Evolutionary conservation across 2,113 vertebrate genomes (phyloP).

Genomic region (Equus przewalskii): DNA sequence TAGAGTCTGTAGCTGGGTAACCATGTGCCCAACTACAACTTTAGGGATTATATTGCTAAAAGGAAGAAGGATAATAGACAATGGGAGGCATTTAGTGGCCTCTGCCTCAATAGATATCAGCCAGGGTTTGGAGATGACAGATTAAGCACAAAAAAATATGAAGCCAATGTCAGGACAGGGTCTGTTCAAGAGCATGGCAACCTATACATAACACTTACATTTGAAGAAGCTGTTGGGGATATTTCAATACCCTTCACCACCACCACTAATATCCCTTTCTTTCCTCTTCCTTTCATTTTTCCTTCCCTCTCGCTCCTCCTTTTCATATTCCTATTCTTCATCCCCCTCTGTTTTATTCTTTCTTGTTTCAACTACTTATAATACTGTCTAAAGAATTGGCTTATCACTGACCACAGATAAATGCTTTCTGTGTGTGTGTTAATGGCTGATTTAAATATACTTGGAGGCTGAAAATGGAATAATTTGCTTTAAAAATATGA

Average conservation of each 20-base stretch:
- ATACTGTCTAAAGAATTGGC: constrained; percentile 11
- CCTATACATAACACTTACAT: background rate
- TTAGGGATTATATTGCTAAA: background rate
- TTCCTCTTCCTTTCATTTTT: background rate
- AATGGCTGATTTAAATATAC: constrained; percentile 4
- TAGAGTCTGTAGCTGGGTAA: background rate
- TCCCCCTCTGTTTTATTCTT: background rate
- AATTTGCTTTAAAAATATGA: constrained; percentile 42
- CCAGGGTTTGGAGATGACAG: background rate
- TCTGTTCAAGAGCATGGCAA: background rate
- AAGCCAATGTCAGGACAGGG: background rate
- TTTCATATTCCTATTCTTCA: background rate
- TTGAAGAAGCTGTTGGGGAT: background rate
- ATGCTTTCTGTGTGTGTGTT: background rate
- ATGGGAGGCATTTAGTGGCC: background rate
- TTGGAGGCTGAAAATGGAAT: background rate
- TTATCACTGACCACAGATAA: background rate
- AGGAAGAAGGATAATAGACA: background rate
- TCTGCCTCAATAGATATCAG: background rate
- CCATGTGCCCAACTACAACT: background rate
- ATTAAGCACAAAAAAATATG: background rate
- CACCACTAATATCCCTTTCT: background rate
- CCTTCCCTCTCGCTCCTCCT: background rate
- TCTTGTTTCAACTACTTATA: background rate
- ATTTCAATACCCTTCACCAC: background rate